Percentiles rank a stretch among this genome's conserved stretches.
Conservation (phyloP, 2,797 vertebrate species). For the Falco berigora region DNA sequence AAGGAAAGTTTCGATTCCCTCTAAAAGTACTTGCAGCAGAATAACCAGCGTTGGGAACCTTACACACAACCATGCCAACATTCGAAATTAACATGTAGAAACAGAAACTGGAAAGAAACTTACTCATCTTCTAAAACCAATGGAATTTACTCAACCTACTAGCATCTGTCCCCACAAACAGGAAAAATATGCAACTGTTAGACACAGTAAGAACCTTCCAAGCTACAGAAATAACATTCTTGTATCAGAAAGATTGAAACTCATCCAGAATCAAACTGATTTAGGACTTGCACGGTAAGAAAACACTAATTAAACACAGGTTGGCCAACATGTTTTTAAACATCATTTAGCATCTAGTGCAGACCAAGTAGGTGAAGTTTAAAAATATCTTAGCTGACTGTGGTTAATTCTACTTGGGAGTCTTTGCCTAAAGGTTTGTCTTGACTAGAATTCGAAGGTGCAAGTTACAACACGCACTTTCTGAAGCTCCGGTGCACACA, state of each 20-base stretch:
- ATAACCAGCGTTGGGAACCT: background rate
- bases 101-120: background rate
- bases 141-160: background rate
- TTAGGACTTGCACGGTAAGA: background rate
- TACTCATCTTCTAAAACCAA: background rate
- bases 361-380: conserved; percentile 45
- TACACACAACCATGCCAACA: background rate
- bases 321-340: conserved; percentile 26
- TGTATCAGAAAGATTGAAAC: background rate
- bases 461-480: background rate
- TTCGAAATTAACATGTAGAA: background rate
- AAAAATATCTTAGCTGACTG: conserved; percentile 57
- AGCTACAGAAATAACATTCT: background rate
- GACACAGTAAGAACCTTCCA: background rate
- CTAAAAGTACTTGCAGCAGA: background rate
- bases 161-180: background rate
- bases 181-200: background rate
- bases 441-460: conserved; percentile 22
- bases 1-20: background rate
- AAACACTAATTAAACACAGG: conserved; percentile 23
- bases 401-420: conserved; percentile 57
- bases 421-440: conserved; percentile 52
- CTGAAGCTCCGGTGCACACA: background rate
- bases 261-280: background rate
- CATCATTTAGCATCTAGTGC: background rate